Evolutionary conservation across 1,140 invertebrate genomes (phyloP).

Genomic region (Drosophila yakuba): DNA sequence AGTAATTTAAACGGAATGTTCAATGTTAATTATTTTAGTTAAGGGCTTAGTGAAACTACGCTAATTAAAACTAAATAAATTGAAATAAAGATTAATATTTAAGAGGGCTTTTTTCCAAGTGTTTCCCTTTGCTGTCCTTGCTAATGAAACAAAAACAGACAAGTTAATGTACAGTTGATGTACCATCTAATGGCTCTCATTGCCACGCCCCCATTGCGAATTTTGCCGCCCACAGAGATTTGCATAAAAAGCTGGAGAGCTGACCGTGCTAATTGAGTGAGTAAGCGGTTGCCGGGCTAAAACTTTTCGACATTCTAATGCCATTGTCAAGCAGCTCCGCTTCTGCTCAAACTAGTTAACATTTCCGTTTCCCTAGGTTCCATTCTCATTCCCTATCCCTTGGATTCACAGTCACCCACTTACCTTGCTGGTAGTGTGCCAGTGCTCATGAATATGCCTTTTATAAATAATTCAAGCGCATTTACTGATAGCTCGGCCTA

Average conservation of each 20-base stretch:
- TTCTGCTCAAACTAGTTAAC: slow-evolving; percentile 69
- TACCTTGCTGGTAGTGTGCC: slow-evolving; percentile 25
- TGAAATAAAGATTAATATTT: too few species aligned
- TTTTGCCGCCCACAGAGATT: slow-evolving; percentile 54
- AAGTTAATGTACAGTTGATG: slow-evolving; percentile 82
- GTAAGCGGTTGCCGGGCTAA: slow-evolving; percentile 61
- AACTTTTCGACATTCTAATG: slow-evolving; percentile 79
- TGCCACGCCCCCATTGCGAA: slow-evolving; percentile 18
- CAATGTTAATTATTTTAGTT: too few species aligned
- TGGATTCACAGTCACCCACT: slow-evolving; percentile 14
- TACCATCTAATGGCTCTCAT: slow-evolving; percentile 69
- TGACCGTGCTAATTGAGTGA: slow-evolving; percentile 75
- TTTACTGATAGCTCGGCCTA: slow-evolving; percentile 68
- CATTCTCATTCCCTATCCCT: neutral
- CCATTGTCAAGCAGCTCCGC: slow-evolving; percentile 73
- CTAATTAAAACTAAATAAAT: too few species aligned
- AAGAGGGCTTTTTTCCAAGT: slow-evolving; percentile 1
- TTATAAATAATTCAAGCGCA: slow-evolving; percentile 81
- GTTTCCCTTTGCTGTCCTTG: slow-evolving; percentile 35
- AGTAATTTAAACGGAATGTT: too few species aligned
- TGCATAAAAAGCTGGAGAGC: slow-evolving; percentile 67
- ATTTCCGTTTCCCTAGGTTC: slow-evolving; percentile 54
- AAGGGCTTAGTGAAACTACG: too few species aligned
- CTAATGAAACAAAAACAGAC: slow-evolving; percentile 81
- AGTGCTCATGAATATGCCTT: slow-evolving; percentile 77